Evolutionary conservation across 2,113 vertebrate species (phyloP).

Genomic region (Ptilonorhynchus violaceus): DNA sequence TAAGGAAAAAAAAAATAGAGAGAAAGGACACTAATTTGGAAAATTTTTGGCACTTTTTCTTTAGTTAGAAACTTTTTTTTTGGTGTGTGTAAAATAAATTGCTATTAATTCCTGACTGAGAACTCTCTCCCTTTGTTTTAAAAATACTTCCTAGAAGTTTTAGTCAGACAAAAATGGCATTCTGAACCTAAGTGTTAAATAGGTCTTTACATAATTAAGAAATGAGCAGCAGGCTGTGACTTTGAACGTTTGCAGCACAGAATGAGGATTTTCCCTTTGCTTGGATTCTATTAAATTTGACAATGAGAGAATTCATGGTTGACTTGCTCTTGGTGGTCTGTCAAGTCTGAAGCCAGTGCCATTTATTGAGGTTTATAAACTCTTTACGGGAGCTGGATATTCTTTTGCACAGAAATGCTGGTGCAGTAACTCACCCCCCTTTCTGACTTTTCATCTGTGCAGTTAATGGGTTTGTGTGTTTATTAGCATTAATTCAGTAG

Average conservation of each 20-base stretch:
- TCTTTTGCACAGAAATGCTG: neutral
- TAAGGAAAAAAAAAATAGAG: neutral
- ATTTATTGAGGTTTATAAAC: constrained; percentile 6
- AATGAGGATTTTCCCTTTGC: constrained; percentile 16
- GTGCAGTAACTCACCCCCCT: neutral
- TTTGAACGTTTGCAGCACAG: neutral
- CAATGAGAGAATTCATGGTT: constrained; percentile 36
- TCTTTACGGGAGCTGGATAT: neutral
- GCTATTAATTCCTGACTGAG: neutral
- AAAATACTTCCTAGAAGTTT: neutral
- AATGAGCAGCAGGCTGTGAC: constrained; percentile 34
- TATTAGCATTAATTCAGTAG: neutral
- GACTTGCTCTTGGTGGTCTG: constrained; percentile 22
- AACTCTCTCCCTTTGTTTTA: neutral
- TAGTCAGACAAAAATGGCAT: neutral
- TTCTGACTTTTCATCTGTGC: neutral
- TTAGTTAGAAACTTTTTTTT: neutral
- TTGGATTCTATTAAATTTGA: constrained; percentile 46
- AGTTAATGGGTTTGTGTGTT: neutral
- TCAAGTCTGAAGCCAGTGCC: constrained; percentile 4
- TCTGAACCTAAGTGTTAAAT: neutral
- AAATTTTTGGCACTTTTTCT: neutral
- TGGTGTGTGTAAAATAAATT: neutral
- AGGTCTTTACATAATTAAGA: constrained; percentile 45
- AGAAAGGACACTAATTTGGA: neutral